A percentile compares a stretch with the other conserved stretches of the same genome.
These are phyloP conservation scores for Pangasius mekongensis DNA, from an alignment of 2,797 vertebrate genomes.

Conservation along the genomic window DNA sequence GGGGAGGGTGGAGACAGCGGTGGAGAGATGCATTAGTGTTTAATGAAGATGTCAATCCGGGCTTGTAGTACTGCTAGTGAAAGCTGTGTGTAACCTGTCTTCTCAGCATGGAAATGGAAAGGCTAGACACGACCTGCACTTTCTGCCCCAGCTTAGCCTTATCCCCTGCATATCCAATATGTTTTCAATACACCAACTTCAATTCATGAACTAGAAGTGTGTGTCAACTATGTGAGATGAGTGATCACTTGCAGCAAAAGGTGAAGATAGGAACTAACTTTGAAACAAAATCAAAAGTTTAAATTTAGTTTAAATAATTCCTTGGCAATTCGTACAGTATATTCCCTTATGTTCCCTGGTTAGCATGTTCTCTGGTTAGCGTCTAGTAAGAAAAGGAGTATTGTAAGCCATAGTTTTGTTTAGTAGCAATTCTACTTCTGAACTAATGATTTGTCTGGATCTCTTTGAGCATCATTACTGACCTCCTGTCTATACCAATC, in stretches of 20 bases:
- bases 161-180: neutral
- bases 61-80: conserved; percentile 45
- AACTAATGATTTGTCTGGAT: neutral
- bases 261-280: neutral
- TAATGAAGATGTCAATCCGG: conserved; percentile 58
- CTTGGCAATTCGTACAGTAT: neutral
- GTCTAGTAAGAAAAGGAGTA: neutral
- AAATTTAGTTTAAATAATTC: neutral
- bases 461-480: neutral
- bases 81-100: neutral
- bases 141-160: neutral
- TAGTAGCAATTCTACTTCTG: neutral
- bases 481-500: neutral
- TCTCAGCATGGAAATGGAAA: neutral
- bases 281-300: neutral
- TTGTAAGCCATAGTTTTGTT: neutral
- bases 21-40: conserved; percentile 50
- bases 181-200: neutral
- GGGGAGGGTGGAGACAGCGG: neutral
- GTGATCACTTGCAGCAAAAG: neutral
- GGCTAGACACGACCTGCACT: neutral
- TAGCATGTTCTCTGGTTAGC: too few relatives aligned
- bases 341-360: neutral
- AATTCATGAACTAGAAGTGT: neutral
- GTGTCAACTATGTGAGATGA: neutral